These are phyloP conservation scores for Octopus bimaculoides DNA, from an alignment of 1,140 invertebrate genomes.

Conservation along the genomic window DNA sequence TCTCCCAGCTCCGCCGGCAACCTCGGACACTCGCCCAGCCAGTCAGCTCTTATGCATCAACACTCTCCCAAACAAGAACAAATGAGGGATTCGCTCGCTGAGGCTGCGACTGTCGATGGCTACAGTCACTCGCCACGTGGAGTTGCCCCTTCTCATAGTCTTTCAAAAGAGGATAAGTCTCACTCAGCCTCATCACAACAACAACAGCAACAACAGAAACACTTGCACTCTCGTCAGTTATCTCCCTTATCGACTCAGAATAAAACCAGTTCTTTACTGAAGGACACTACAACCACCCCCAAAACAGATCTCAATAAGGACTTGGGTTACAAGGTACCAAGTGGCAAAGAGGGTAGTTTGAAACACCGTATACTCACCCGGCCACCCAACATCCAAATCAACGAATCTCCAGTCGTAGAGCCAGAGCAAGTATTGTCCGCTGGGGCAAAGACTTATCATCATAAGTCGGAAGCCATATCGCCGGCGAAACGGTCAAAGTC, in stretches of 20 bases:
- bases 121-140: conserved; percentile 3
- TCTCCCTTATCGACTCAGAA: conserved; percentile 19
- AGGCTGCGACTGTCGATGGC: conserved; percentile 21
- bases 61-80: conserved; percentile 14
- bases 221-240: conserved; percentile 22
- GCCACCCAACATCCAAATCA: conserved; percentile 46
- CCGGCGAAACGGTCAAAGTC: conserved; percentile 38
- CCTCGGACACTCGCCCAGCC: conserved; percentile 16
- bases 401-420: background rate
- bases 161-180: conserved; percentile 15
- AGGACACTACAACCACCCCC: conserved; percentile 21
- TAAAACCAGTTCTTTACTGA: conserved; percentile 13
- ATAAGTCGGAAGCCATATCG: conserved; percentile 12
- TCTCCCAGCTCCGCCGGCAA: conserved; percentile 21
- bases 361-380: conserved; percentile 56
- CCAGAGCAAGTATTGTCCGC: background rate
- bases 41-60: conserved; percentile 8
- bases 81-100: conserved; percentile 2
- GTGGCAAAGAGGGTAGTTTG: conserved; percentile 55
- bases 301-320: conserved; percentile 20
- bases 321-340: conserved; percentile 42
- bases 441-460: background rate
- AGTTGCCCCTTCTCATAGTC: conserved; percentile 5
- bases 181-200: conserved; percentile 7
- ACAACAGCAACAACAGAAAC: conserved; percentile 17